Percentiles rank a stretch among this genome's conserved stretches.
Conservation (phyloP, 2,113 vertebrate species). For the Apteryx owenii region DNA sequence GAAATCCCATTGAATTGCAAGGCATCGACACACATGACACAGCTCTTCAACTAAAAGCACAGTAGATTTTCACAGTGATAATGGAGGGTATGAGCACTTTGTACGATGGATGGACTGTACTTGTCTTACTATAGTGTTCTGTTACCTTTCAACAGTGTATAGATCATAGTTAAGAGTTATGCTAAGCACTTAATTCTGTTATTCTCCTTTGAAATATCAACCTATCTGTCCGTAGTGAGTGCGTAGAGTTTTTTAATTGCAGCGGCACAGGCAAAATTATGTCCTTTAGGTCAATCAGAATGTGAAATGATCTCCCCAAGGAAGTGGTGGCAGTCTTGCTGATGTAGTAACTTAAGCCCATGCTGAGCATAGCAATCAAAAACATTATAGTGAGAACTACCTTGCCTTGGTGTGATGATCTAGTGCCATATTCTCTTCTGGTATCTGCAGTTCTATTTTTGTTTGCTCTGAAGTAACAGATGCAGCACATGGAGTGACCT, state of each 20-base stretch:
- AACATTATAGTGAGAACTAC: fast-evolving
- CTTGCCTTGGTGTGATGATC: not conserved
- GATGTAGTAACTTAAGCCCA: fast-evolving
- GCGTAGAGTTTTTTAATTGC: not conserved
- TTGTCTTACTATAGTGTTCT: not conserved
- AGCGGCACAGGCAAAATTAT: not conserved
- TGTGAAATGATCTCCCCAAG: not conserved
- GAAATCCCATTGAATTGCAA: constrained; percentile 61
- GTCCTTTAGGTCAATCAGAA: not conserved
- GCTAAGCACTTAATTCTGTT: not conserved
- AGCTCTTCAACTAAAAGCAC: constrained; percentile 12
- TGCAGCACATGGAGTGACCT: fast-evolving
- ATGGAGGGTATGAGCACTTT: constrained; percentile 12
- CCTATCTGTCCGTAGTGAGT: not conserved
- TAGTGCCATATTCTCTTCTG: not conserved
- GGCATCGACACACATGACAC: constrained; percentile 27
- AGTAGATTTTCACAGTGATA: constrained; percentile 23
- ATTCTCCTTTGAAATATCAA: constrained; percentile 29
- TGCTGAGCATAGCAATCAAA: fast-evolving
- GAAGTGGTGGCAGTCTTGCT: not conserved
- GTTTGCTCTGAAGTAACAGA: not conserved
- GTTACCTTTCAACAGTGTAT: constrained; percentile 18
- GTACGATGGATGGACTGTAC: constrained; percentile 25
- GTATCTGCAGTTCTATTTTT: not conserved
- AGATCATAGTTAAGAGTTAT: constrained; percentile 13